Base-by-base conservation (phyloP, 2,797 vertebrate species). In the Sciurus carolinensis region DNA sequence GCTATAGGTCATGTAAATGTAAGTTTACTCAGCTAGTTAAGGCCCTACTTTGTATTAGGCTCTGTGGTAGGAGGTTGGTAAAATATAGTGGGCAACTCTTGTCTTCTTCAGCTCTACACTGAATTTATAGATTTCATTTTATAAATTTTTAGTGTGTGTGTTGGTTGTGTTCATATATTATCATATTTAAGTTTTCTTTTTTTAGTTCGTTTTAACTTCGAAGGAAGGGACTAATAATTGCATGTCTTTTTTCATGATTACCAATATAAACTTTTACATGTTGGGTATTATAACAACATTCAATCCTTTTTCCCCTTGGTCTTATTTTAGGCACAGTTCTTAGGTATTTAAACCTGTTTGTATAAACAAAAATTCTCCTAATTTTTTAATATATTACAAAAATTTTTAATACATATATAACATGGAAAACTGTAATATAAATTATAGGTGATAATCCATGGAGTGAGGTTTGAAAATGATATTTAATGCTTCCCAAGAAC, bases 191-290 rank as follows among this genome's bases (percentile, higher is more conserved):
- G 33, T 79, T 5, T 82, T 57, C 64, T 15, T 86, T 87, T 83
- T 89, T 95, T 81, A 54, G 33, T 87, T 57, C 77, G 81, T 96
- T 90, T 92, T 92, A 87, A 94, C 42, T 72, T 91, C 26, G 76
- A 33, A 82, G 42, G 33, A 95, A 71, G 69, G 52, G 4, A 66
- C 15, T 87, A 47, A 5, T 85, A 87, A 54, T 82, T 88, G 3
- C 22, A 1, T 64, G 36, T 47, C 57, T 69, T 88, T 67, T 88
- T 86, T 81, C 7, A 82, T 50, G 26, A 62, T 22, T 69, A 6
- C 44, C 36, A 75, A 0, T 89, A 90, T 12, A 87, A 30, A 95
- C 24, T 83, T 93, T 30, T 14, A 30, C 39, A 11, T 91, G 62
- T 39, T 84, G 7, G 5, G 0, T 82, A 3, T 54, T 87, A 6